A percentile compares a stretch with the other conserved stretches of the same genome.
These are phyloP conservation scores for Prionailurus bengalensis DNA, from an alignment of 2,113 vertebrate species.

Conservation along the genomic window DNA sequence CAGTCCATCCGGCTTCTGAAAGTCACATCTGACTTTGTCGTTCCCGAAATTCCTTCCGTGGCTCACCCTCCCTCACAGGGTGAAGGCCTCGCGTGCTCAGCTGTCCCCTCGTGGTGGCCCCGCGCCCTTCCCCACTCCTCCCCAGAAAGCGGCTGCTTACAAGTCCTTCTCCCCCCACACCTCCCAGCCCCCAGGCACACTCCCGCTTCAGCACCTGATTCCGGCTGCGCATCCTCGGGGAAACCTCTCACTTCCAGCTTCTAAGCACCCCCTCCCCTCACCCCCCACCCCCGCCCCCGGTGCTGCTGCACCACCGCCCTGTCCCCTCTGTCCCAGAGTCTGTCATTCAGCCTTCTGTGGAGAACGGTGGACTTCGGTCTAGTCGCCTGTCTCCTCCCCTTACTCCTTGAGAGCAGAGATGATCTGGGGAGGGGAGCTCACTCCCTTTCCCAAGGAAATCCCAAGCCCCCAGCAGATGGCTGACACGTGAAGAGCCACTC, in stretches of 20 bases:
- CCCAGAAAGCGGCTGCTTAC: not conserved
- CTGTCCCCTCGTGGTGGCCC: not conserved
- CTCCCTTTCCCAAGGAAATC: not conserved
- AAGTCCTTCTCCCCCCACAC: accelerated
- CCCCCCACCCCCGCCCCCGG: not conserved
- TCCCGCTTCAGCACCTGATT: not conserved
- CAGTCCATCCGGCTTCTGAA: not conserved
- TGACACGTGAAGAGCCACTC: not conserved
- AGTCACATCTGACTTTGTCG: not conserved
- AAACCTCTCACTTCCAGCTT: not conserved
- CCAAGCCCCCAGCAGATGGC: not conserved
- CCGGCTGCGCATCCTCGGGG: accelerated
- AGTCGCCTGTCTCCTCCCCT: not conserved
- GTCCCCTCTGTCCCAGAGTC: not conserved
- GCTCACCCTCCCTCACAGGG: not conserved
- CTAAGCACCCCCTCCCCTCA: not conserved
- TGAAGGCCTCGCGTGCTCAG: not conserved
- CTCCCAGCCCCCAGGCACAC: not conserved
- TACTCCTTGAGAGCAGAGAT: not conserved
- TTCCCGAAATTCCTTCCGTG: not conserved
- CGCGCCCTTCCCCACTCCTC: not conserved
- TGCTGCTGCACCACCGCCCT: accelerated
- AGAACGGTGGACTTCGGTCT: not conserved
- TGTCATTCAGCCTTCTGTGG: not conserved
- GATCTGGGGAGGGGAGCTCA: not conserved